Evolutionary conservation across 2,888 invertebrate genomes (phyloP), one percentile per base, ranked within the genome.

Genomic region (Tyria jacobaeae): DNA sequence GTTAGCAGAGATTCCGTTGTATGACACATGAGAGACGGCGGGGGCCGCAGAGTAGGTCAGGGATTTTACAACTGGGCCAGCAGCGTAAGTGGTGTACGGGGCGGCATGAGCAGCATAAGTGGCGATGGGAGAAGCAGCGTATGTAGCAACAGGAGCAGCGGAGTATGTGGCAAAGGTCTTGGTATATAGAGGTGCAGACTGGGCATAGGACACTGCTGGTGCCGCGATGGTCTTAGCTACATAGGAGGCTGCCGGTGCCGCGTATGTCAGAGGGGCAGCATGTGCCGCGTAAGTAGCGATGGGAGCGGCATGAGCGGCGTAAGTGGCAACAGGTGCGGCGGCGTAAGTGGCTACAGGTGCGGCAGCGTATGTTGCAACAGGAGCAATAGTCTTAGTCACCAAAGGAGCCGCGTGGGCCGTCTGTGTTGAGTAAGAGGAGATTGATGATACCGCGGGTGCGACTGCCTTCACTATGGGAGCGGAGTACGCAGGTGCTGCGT

Each of bases 1-100:
- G 85, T 87, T 83, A 73, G 95, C 94, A 71, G 95, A 95, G 62
- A 95, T 93, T 65, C 96, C 96, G 73, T 92, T 94, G 93, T 96
- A 96, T 75, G 95, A 89, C 67, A 95, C 94, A 84, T 96, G 96
- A 64, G 96, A 95, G 47, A 96, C 95, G 62, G 94, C 85, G 25
- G 88, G 88, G 41, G 95, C 95, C 47, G 96, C 95, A 35, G 94
- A 94, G 88, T 95, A 95, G 34, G 92, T 84, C 54, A 95, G 76
- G 56, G 90, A 84, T 65, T 89, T 89, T 62, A 85, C 73, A 24
- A 83, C 93, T 70, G 83, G 94, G 78, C 79, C 88, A 59, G 73
- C 61, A 50, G 75, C 60, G 64, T 75, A 75, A n/a, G 74, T 60
- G 10, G 87, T 86, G 14, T 80, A 83, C 3, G 87, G 87, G 10